A percentile compares a stretch with the other conserved stretches of the same genome.
Conservation (phyloP, 2,888 invertebrate species). For the Drosophila pseudotalamancana region DNA sequence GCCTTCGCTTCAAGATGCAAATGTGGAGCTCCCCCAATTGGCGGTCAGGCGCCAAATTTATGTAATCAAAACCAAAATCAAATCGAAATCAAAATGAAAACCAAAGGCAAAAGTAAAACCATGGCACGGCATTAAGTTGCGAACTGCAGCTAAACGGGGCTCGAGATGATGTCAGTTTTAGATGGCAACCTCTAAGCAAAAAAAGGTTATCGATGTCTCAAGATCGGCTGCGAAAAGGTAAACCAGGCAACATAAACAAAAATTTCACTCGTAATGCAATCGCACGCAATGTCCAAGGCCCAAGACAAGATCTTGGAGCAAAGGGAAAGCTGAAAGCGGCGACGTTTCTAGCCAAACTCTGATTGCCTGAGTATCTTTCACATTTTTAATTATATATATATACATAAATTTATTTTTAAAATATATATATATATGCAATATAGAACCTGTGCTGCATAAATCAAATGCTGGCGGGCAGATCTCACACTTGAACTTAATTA, state of each 20-base stretch:
- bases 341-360: slow-evolving; percentile 43
- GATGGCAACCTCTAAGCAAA: slow-evolving; percentile 65
- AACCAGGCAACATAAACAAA: slow-evolving; percentile 40
- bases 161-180: slow-evolving; percentile 73
- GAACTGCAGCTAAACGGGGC: too few relatives aligned
- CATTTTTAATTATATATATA: slow-evolving; percentile 47
- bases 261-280: slow-evolving; percentile 78
- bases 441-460: slow-evolving; percentile 56
- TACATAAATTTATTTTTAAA: not conserved
- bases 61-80: slow-evolving; percentile 71
- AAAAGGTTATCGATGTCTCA: slow-evolving; percentile 70
- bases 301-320: slow-evolving; percentile 48
- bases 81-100: slow-evolving; percentile 1
- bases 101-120: not conserved
- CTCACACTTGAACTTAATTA: slow-evolving; percentile 70
- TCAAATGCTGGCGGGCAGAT: slow-evolving; percentile 51
- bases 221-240: slow-evolving; percentile 66
- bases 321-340: slow-evolving; percentile 51
- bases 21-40: slow-evolving; percentile 57
- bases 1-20: slow-evolving; percentile 69
- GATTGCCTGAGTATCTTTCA: slow-evolving; percentile 25
- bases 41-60: slow-evolving; percentile 67
- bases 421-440: slow-evolving; percentile 24
- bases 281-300: slow-evolving; percentile 71
- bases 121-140: slow-evolving; percentile 64